Evolutionary conservation across 2,797 vertebrate species (phyloP), one percentile per base, ranked within the genome.

Genomic region (Bucorvus abyssinicus): DNA sequence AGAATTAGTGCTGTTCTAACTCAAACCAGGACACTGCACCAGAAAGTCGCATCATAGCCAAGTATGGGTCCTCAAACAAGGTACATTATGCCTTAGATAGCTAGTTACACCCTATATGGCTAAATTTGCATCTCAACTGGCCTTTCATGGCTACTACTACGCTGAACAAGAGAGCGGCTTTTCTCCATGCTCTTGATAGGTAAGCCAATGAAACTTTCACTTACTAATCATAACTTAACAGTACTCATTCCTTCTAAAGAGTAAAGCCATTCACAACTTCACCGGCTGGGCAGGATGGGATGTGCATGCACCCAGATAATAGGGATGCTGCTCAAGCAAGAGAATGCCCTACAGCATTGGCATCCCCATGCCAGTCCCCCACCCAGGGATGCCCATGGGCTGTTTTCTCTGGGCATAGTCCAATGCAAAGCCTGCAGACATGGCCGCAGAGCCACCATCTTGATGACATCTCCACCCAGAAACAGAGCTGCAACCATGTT

Each of bases 401-500:
- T 70, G 27, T 55, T 70, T 75, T n/a, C 21, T 23, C 42, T 49
- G 38, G 12, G 36, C 32, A 22, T 6, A 53, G 18, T 16, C 64
- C 49, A 77, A 73, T 4, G 10, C 15, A 22, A 71, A 90, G 38
- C 38, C 38, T 40, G 38, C 38, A 40, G 38, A 40, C 38, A 40
- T 12, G 27, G 49, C 55, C 45, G 17, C 6, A 15, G 13, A 74
- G 42, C 32, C 45, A 84, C 29, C 23, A 52, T 16, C 26, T 52
- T 6, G 55, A 4, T 32, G 32, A 61, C 11, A 7, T 29, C 29
- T 29, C 29, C 52, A 36, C 56, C 17, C 44, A 63, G 59, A 21
- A 47, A 34, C 1, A 50, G 7, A 3, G 27, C 16, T 68, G 11
- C 34, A 63, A 4, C 24, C 3, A 0, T 0, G 0, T 24, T 2